Conservation (phyloP, 2,888 invertebrate species). For the Pseudeuparius sepicola region DNA sequence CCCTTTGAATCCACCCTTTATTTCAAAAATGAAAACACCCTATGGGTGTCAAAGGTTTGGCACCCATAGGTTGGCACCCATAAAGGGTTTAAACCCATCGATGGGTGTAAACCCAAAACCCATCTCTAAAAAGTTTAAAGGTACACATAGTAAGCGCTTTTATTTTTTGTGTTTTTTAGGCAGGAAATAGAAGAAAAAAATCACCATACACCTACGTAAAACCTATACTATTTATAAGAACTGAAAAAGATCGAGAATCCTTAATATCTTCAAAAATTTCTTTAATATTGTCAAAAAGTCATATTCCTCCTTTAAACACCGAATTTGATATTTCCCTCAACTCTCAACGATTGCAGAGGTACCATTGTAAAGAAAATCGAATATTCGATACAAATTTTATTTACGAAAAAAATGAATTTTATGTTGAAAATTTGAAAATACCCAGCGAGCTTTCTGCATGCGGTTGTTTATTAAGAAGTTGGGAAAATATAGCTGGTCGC, state of each 20-base stretch:
- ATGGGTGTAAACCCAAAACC: too few relatives aligned
- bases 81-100: too few relatives aligned
- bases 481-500: slow-evolving; percentile 53
- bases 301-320: not conserved
- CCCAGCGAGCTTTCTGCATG: slow-evolving; percentile 36
- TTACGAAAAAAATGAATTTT: slow-evolving; percentile 18
- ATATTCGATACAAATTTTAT: slow-evolving; percentile 16
- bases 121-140: too few relatives aligned
- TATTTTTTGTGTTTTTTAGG: too few relatives aligned
- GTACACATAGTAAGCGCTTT: too few relatives aligned
- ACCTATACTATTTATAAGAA: slow-evolving; percentile 33
- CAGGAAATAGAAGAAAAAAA: slow-evolving; percentile 13
- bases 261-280: slow-evolving; percentile 33
- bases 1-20: too few relatives aligned
- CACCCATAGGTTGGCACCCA: too few relatives aligned
- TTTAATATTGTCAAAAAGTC: slow-evolving; percentile 24
- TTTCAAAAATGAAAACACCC: too few relatives aligned
- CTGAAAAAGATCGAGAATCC: slow-evolving; percentile 31
- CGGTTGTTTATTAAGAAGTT: slow-evolving; percentile 49
- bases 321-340: not conserved
- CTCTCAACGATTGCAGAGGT: not conserved
- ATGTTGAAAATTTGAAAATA: slow-evolving; percentile 31
- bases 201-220: slow-evolving; percentile 24
- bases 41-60: too few relatives aligned
- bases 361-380: slow-evolving; percentile 6